phyloP scores from a whole-genome alignment of 35 echinoderm and acorn worm species.

The Strongylocentrotus purpuratus region DNA sequence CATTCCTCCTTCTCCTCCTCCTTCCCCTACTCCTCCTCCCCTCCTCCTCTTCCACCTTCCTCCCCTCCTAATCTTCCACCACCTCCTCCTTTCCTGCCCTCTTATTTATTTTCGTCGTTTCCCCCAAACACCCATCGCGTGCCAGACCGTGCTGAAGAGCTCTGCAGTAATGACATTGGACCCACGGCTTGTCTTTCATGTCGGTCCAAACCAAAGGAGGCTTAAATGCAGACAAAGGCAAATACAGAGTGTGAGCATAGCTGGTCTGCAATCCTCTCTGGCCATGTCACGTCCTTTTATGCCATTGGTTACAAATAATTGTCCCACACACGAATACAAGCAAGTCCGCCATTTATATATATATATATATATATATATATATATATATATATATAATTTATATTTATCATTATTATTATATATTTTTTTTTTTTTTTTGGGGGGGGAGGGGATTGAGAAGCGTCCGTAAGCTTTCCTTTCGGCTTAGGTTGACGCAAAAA shows the following conservation, averaged over 20 bases:
- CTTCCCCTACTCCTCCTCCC: neutral
- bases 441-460: no score
- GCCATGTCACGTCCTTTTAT: neutral
- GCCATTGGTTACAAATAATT: neutral
- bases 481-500: no score
- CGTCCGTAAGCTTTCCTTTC: no score
- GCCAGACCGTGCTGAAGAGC: neutral
- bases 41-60: neutral
- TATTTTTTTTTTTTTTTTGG: no score
- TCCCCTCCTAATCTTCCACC: neutral
- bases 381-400: no score
- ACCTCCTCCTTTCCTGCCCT: neutral
- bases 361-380: no score
- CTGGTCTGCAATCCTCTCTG: neutral
- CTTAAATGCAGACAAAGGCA: neutral
- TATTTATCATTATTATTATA: no score
- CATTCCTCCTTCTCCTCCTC: neutral
- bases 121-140: neutral
- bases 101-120: neutral
- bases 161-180: neutral
- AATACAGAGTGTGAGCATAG: slow-evolving; percentile 21
- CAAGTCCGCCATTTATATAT: no score
- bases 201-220: neutral
- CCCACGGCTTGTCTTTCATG: neutral
- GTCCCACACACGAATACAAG: neutral